Base-by-base conservation (phyloP, 2,888 invertebrate species). In the Pollenia amentaria region DNA sequence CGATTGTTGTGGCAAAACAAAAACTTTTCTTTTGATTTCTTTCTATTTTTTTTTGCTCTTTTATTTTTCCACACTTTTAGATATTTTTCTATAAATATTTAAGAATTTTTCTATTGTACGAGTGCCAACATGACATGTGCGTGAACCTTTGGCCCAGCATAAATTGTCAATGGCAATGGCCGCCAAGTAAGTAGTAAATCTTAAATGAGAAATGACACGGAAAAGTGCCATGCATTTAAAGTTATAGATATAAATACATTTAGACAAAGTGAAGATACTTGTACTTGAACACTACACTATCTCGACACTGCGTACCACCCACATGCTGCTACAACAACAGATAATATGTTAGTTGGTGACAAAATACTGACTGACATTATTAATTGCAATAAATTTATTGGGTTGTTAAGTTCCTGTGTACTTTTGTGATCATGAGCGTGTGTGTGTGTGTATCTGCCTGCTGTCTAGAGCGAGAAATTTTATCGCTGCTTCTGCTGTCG, bases 321-420 rank as follows among this genome's bases (percentile, higher is more conserved):
- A 18, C 40, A 18, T 42, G 8, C 51, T 76, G n/a, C 64, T 29
- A 29, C 69, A 82, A 70, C 75, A 82, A 65, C 76, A 82, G 70
- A 77, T 72, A 85, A 80, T 73, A 29, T 29, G 29, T 29, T 6
- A 76, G 85, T 69, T 82, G 85, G 65, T 85, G 85, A 85, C 85
- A 85, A 85, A 85, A 85, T 62, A 82, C 85, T 78, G 82, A 78
- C 85, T 82, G 82, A 62, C 85, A 69, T 85, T 82, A 85, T 85
- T 85, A 85, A 85, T 85, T 85, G 82, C 82, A 73, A 78, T 73
- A 77, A 82, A 85, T 85, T 85, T 85, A 82, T 85, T 85, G 77
- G 73, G 38, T 81, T 78, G 77, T 82, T 78, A 73, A 78, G 77
- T 73, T 85, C 67, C 72, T 73, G 72, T 84, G 57, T n/a, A 42